Conservation (phyloP, 2,888 invertebrate genomes). For the Alloscopus bannaensis region DNA sequence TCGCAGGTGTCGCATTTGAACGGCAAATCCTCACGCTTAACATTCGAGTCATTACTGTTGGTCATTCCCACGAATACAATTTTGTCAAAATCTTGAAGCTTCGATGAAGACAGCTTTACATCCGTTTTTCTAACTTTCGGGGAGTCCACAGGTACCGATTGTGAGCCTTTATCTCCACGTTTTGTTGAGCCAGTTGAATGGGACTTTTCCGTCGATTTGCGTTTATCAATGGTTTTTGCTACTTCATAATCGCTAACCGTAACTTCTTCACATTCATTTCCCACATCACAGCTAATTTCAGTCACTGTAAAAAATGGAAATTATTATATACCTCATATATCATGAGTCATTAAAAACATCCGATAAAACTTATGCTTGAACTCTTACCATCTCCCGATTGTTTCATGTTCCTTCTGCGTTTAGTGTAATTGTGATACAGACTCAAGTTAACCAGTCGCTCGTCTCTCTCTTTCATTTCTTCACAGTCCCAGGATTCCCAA, state of each 20-base stretch:
- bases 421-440: slow-evolving; percentile 55
- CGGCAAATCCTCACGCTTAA: slow-evolving; percentile 35
- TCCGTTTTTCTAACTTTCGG: slow-evolving; percentile 35
- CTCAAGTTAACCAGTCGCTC: slow-evolving; percentile 48
- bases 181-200: not conserved
- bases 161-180: not conserved
- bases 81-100: slow-evolving; percentile 39
- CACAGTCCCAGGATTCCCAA: slow-evolving; percentile 61
- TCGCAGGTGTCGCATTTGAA: slow-evolving; percentile 58
- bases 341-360: not conserved
- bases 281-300: slow-evolving; percentile 18
- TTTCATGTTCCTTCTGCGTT: not conserved
- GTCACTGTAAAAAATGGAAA: slow-evolving; percentile 6
- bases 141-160: slow-evolving; percentile 1
- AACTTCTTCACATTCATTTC: slow-evolving; percentile 45
- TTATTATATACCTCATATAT: not conserved
- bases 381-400: slow-evolving; percentile 24
- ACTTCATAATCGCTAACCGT: slow-evolving; percentile 35
- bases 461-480: slow-evolving; percentile 58
- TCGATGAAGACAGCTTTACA: slow-evolving; percentile 10
- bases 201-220: slow-evolving; percentile 26
- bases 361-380: not conserved
- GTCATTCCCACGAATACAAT: slow-evolving; percentile 35
- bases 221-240: slow-evolving; percentile 17
- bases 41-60: slow-evolving; percentile 4